Base-by-base conservation (phyloP, 2,113 vertebrate genomes). In the Dryoscopus gambensis region DNA sequence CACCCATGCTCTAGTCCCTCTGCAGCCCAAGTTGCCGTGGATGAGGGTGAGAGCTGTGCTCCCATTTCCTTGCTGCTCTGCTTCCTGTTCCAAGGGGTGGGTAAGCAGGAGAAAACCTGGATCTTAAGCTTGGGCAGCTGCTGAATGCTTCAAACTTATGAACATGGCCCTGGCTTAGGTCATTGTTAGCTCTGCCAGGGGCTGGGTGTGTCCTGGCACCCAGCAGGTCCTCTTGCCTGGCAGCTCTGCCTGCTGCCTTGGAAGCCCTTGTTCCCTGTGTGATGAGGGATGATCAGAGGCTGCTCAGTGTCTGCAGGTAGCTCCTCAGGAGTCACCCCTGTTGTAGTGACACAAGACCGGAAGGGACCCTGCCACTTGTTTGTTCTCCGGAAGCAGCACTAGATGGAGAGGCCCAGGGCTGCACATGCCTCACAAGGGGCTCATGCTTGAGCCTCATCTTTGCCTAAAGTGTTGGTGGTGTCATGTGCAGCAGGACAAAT, bases 281-380 rank as follows among this genome's bases (percentile, higher is more conserved):
- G 0, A 10, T 39, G 39, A 15, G 15, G 12, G 44, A 12, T 59
- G 57, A 50, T 68, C 33, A 78, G 62, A 18, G 37, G 35, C 64
- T 88, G 60, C 83, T 84, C 56, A 31, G 42, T 33, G 44, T 27
- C 52, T 53, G 33, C 60, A 60, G 56, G 52, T 49, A 44, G 30
- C 53, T 59, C 33, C 60, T 46, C 63, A 52, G 25, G 52, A 68
- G 44, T 23, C 44, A 28, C 13, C 7, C n/a, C 6, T 0, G 0
- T 50, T 31, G 42, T 6, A 4, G 12, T 68, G 31, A 84, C 42
- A 39, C 37, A 35, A 86, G 59, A 64, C 40, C n/a, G 44, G 40
- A 33, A 68, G 39, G 52, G 62, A 70, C 17, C 20, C 37, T 71
- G 68, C 25, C 31, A n/a, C 33, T 46, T 53, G 22, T 87, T 90